These are phyloP conservation scores for Thymelicus lineola DNA, from an alignment of 2,888 invertebrate genomes.

Conservation along the genomic window DNA sequence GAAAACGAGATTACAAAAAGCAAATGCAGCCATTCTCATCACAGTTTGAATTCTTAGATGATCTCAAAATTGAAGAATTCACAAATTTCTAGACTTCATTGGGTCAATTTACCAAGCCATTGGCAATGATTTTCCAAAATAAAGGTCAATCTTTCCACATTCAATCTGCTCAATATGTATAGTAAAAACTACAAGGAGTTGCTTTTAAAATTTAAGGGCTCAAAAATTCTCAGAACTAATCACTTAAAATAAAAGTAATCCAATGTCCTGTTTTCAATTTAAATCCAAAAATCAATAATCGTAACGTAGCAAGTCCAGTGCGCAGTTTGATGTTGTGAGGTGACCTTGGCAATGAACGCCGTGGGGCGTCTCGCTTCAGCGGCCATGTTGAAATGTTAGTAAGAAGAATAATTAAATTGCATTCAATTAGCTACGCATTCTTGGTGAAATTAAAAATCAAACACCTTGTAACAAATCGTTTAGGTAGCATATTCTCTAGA, in stretches of 20 bases:
- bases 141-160: too few relatives aligned
- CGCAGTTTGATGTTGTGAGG: slow-evolving; percentile 75
- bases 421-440: slow-evolving; percentile 68
- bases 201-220: too few relatives aligned
- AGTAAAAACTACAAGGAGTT: too few relatives aligned
- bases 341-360: slow-evolving; percentile 83
- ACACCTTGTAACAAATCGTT: background rate
- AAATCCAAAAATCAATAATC: background rate
- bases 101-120: too few relatives aligned
- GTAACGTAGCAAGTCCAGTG: slow-evolving; percentile 49
- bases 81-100: background rate
- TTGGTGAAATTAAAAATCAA: slow-evolving; percentile 32
- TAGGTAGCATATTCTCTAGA: too few relatives aligned
- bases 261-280: too few relatives aligned
- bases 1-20: background rate
- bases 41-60: background rate
- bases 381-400: slow-evolving; percentile 74
- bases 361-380: slow-evolving; percentile 76
- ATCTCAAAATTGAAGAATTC: background rate
- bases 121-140: too few relatives aligned
- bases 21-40: background rate
- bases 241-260: too few relatives aligned
- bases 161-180: too few relatives aligned
- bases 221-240: too few relatives aligned
- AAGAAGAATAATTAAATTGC: slow-evolving; percentile 73